Evolutionary conservation across 2,888 invertebrate species (phyloP), one percentile per base, ranked within the genome.

Genomic region (Tetheella fluctuosa): DNA sequence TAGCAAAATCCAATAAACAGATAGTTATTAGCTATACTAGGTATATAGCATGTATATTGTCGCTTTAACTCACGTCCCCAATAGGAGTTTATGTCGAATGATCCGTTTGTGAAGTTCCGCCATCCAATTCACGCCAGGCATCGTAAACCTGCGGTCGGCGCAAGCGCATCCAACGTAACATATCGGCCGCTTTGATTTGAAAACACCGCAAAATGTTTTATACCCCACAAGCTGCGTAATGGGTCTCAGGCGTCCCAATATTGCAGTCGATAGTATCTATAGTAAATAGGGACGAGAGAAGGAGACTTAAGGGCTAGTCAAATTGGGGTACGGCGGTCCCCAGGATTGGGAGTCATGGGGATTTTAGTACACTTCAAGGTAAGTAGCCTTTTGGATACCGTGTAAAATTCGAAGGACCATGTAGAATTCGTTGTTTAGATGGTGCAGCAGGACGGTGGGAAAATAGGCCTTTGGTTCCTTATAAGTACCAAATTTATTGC

Each of bases 111-210:
- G 85, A 87, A 81, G 80, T 80, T 80, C 83, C 81, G 83, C 84
- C 85, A 79, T 80, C 83, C 87, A 88, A 89, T 88, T 83, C 83
- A 76, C 80, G 69, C 74, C 67, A 72, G 62, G 65, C 62, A 70
- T 81, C 83, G 80, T 89, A 89, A 89, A 86, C 66, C 74, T 89
- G 89, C 79, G 89, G 89, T 88, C 81, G 78, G 74, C 72, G 73
- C 75, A 56, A 64, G 74, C 75, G 79, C 76, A 76, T 62, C 67
- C 59, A 65, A 72, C 74, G 67, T 66, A 71, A 74, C 73, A 72
- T 72, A 80, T 76, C 71, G 70, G 78, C 76, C 77, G 76, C 86
- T 85, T 87, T 87, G 87, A 88, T 89, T 89, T 85, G 88, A 88
- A 88, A 84, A 84, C 85, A 89, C 89, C 89, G 85, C 89, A 89